Evolutionary conservation across 2,888 invertebrate genomes (phyloP), one percentile per base, ranked within the genome.

Genomic region (Cheilosia urbana): DNA sequence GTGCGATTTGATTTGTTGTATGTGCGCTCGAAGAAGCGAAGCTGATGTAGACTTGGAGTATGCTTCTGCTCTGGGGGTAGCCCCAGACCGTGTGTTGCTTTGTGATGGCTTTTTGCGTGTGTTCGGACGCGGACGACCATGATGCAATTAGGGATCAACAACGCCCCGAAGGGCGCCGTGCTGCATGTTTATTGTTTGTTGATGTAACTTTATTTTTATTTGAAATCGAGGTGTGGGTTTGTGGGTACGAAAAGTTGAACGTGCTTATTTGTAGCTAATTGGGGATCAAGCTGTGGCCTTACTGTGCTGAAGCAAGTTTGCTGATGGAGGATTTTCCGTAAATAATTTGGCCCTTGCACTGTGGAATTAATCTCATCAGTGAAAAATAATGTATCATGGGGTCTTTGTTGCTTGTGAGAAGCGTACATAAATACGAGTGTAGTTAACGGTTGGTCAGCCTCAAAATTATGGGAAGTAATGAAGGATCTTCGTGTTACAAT

Each of bases 101-200:
- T 81, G 63, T 58, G n/a, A n/a, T n/a, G 45, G 45, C 19, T 19
- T 17, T 47, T 47, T 40, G 71, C 42, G 51, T 21, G 21, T 24
- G 7, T 17, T 45, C 30, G 17, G 21, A 42, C 53, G 63, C 57
- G 21, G 66, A 71, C 17, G 42, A 75, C 75, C 84, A 84, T 77
- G 72, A 53, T 76, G 81, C 68, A 85, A 72, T 81, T 68, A 77
- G 68, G 77, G 45, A 76, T 57, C 66, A 49, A 81, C 13, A 81
- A 53, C 72, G 81, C 85, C 81, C 37, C 9, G 27, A 37, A 55
- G 57, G 85, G 81, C 72, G 81, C 85, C 76, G 42, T 68, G 68
- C 27, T 81, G 27, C 71, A 81, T 81, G 47, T 72, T 85, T 80
- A 80, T 85, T 85, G 76, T 85, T 85, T 76, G 71, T 76, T 68